These are phyloP conservation scores for Leptodirus hochenwartii DNA, from an alignment of 2,888 invertebrate species.

Conservation along the genomic window DNA sequence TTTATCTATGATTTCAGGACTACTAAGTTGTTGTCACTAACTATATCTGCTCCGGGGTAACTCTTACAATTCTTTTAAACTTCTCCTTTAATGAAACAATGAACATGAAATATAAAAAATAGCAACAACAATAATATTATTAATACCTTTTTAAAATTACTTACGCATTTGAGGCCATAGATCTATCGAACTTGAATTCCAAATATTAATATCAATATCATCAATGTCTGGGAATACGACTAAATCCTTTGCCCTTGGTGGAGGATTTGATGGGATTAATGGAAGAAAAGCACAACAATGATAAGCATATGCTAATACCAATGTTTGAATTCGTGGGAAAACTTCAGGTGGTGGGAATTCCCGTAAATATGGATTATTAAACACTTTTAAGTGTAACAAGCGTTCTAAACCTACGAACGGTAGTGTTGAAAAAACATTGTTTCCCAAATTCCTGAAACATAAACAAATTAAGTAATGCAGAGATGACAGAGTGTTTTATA, in stretches of 20 bases:
- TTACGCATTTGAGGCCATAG: slow-evolving; percentile 71
- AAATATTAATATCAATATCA: slow-evolving; percentile 53
- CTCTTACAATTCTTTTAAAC: no score
- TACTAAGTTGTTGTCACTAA: no score
- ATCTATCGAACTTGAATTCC: slow-evolving; percentile 61
- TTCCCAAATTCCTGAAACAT: slow-evolving; percentile 66
- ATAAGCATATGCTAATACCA: slow-evolving; percentile 85
- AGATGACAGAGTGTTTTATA: no score
- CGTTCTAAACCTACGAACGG: slow-evolving; percentile 67
- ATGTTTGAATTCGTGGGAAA: slow-evolving; percentile 71
- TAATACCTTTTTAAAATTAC: slow-evolving; percentile 20
- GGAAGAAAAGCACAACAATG: slow-evolving; percentile 87
- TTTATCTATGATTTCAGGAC: no score
- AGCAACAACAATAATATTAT: no score
- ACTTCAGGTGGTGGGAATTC: slow-evolving; percentile 76
- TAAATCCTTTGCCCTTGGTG: slow-evolving; percentile 39
- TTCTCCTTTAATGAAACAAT: neutral
- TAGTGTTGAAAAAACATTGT: slow-evolving; percentile 68
- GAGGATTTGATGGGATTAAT: slow-evolving; percentile 34
- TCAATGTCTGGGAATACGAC: slow-evolving; percentile 51
- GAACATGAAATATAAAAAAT: neutral
- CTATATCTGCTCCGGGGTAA: no score
- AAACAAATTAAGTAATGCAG: no score
- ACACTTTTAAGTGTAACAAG: slow-evolving; percentile 72
- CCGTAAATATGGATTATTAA: slow-evolving; percentile 73